Evolutionary conservation across 2,797 vertebrate species (phyloP).

Genomic region (Spinus olivaceus): DNA sequence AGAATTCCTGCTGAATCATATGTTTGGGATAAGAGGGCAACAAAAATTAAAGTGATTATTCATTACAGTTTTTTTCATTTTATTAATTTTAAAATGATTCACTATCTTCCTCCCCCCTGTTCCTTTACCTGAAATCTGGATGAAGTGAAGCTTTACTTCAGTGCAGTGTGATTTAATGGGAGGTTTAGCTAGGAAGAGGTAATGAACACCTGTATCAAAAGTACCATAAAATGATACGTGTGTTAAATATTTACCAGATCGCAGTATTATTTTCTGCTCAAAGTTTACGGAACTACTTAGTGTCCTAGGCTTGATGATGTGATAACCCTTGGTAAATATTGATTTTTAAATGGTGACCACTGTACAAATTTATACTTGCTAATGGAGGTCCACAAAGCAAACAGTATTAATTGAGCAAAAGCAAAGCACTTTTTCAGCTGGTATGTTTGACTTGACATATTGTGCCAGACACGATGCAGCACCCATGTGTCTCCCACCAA

Average conservation of each 20-base stretch:
- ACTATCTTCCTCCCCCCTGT: background rate
- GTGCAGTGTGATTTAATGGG: background rate
- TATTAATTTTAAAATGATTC: background rate
- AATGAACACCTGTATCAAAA: slow-evolving; percentile 42
- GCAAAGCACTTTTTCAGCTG: slow-evolving; percentile 7
- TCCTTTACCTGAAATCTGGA: background rate
- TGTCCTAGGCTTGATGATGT: slow-evolving; percentile 42
- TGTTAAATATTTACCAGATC: slow-evolving; percentile 51
- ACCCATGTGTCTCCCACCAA: background rate
- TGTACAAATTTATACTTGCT: slow-evolving; percentile 63
- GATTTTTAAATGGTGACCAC: slow-evolving; percentile 59
- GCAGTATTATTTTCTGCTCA: slow-evolving; percentile 47
- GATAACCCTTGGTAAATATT: slow-evolving; percentile 65
- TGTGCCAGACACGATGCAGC: background rate
- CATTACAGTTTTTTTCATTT: background rate
- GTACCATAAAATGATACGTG: slow-evolving; percentile 25
- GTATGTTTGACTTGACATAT: background rate
- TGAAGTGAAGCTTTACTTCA: background rate
- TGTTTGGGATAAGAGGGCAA: background rate
- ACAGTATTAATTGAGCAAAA: slow-evolving; percentile 49
- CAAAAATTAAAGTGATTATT: background rate
- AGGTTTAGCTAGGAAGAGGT: background rate
- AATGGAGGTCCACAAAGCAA: slow-evolving; percentile 51
- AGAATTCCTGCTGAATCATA: background rate
- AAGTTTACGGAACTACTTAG: slow-evolving; percentile 63